Base-by-base conservation (phyloP, 2,888 invertebrate species). In the Chrysolina oricalcia region DNA sequence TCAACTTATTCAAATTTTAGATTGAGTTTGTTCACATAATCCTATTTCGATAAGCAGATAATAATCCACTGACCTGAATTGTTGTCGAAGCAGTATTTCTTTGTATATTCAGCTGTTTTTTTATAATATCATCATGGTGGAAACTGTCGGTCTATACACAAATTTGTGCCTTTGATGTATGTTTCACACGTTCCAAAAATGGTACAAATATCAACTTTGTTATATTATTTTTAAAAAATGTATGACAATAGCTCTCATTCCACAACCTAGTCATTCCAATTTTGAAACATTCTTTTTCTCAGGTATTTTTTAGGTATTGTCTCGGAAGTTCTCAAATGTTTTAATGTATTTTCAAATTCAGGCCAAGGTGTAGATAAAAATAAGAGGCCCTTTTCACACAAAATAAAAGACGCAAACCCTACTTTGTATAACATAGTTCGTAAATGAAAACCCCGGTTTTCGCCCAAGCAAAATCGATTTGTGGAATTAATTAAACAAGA, bases 131-230 rank as follows among this genome's bases (percentile, higher is more conserved):
- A 19, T 67, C 56, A 67, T 40, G 17, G 13, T 64, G 64, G 76
- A 72, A 78, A 72, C 63, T 81, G 83, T 85, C 85, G 86, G 86
- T 86, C 86, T 86, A 86, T 83, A 83, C 81, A 83, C 80, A 86
- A 85, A 86, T 85, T 85, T 84, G 86, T 87, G 86, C 87, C 87
- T 86, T 87, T 84, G 82, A 84, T 84, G 82, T 82, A 82, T 83
- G 81, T 83, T 82, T 83, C 84, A 79, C 79, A 80, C 76, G 81
- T 85, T 85, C 81, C 81, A 76, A 74, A 79, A 75, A 75, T 78
- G 78, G 81, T 82, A 79, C 78, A 82, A 82, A 81, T 70, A 56
- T 72, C 46, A 53, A 73, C 63, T 62, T 70, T 73, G 73, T 67
- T 65, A 50, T 75, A 74, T 68, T 62, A 35, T n/a, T 35, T 76